Evolutionary conservation across 2,888 invertebrate genomes (phyloP).

Genomic region (Piscicola geometra): DNA sequence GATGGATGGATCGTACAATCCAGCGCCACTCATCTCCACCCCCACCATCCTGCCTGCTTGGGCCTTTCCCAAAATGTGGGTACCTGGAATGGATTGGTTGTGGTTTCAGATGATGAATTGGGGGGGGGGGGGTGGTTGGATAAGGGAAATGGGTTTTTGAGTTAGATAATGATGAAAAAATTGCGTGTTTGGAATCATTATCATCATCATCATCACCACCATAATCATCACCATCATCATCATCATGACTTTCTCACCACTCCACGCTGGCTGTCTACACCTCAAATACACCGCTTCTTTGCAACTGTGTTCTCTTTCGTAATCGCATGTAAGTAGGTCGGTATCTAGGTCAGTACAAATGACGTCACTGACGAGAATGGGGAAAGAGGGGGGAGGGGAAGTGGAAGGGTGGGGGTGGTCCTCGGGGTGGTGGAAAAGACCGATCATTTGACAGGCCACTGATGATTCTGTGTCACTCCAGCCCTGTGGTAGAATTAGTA

Average conservation of each 20-base stretch:
- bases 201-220: no score
- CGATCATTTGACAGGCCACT: constrained; percentile 88
- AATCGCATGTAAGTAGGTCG: constrained; percentile 81
- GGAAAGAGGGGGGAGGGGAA: constrained; percentile 59
- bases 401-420: constrained; percentile 66
- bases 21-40: constrained; percentile 62
- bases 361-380: constrained; percentile 67
- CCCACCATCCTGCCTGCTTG: constrained; percentile 40
- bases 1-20: constrained; percentile 84
- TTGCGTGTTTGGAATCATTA: not conserved
- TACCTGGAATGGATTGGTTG: no score
- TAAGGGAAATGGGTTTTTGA: no score
- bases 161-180: no score
- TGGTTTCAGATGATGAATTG: no score
- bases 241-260: constrained; percentile 49
- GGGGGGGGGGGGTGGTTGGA: no score
- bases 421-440: constrained; percentile 81
- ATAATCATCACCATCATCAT: not conserved
- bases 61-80: constrained; percentile 41
- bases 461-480: constrained; percentile 90
- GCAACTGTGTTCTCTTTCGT: constrained; percentile 68
- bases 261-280: constrained; percentile 56
- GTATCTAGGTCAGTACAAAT: constrained; percentile 83
- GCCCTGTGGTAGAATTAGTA: constrained; percentile 61
- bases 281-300: constrained; percentile 51